Conservation (phyloP, 2,113 vertebrate species). For the Lipophrys pholis region DNA sequence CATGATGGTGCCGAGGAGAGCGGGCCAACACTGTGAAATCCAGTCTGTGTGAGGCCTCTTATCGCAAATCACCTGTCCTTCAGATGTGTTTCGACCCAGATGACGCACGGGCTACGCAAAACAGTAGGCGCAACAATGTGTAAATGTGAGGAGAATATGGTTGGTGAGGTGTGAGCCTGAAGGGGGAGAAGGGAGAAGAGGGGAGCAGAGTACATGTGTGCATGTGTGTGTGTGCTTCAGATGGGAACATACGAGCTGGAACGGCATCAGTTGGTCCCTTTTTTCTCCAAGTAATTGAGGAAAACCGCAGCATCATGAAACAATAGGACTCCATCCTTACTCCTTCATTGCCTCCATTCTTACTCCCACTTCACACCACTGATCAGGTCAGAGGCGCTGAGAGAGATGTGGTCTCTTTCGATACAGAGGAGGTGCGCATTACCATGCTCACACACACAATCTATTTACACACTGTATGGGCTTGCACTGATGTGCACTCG, state of each 20-base stretch:
- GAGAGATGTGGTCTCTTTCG: slow-evolving; percentile 5
- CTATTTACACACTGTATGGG: slow-evolving; percentile 33
- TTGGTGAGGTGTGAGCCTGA: slow-evolving; percentile 46
- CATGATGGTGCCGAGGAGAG: slow-evolving; percentile 48
- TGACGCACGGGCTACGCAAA: slow-evolving; percentile 73
- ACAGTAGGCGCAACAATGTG: slow-evolving; percentile 59
- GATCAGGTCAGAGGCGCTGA: slow-evolving; percentile 31
- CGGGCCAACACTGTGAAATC: slow-evolving; percentile 54
- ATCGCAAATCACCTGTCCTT: slow-evolving; percentile 76
- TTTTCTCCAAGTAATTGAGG: slow-evolving; percentile 57
- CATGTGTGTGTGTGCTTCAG: slow-evolving; percentile 10
- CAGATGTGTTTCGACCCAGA: slow-evolving; percentile 60
- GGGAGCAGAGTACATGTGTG: background rate
- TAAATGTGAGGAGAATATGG: slow-evolving; percentile 61
- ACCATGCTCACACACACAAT: slow-evolving; percentile 25
- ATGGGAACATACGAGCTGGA: slow-evolving; percentile 38
- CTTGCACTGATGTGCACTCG: slow-evolving; percentile 8
- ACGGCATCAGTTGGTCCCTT: slow-evolving; percentile 62
- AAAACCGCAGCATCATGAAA: slow-evolving; percentile 59
- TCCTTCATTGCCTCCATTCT: slow-evolving; percentile 35
- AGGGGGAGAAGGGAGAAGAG: slow-evolving; percentile 17
- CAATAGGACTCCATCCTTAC: slow-evolving; percentile 39
- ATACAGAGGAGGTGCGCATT: background rate
- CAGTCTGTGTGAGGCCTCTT: slow-evolving; percentile 56
- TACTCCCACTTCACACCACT: slow-evolving; percentile 40